phyloP scores from a whole-genome alignment of 2,888 invertebrate genomes.

The Holacanthella duospinosa region DNA sequence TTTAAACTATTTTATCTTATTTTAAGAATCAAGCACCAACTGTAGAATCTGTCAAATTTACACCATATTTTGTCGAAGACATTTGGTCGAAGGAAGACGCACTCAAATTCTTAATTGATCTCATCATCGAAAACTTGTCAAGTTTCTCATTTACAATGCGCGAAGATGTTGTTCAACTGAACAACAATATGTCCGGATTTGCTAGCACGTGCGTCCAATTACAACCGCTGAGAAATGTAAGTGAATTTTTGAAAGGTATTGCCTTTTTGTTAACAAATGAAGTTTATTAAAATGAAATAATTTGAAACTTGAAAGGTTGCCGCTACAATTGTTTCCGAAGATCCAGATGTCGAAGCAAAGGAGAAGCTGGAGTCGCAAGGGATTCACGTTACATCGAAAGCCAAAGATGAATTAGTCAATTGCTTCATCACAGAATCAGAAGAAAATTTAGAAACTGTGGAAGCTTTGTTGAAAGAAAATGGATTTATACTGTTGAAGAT shows the following conservation, averaged over 20 bases:
- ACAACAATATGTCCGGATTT: neutral
- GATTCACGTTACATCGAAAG: neutral
- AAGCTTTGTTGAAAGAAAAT: neutral
- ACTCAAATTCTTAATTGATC: slow-evolving; percentile 39
- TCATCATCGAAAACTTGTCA: slow-evolving; percentile 42
- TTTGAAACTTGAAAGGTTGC: neutral
- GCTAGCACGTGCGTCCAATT: neutral
- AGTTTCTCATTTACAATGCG: slow-evolving; percentile 39
- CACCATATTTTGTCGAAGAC: slow-evolving; percentile 11
- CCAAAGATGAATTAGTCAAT: neutral
- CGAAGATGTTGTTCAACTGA: neutral
- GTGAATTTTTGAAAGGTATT: neutral
- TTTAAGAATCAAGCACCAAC: slow-evolving; percentile 5
- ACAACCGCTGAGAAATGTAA: slow-evolving; percentile 5
- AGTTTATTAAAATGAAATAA: neutral
- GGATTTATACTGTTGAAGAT: neutral
- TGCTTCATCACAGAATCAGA: too few species aligned
- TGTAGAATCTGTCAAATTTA: slow-evolving; percentile 15
- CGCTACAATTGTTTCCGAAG: neutral
- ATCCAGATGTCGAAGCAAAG: neutral
- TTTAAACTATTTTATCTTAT: neutral
- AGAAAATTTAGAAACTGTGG: neutral
- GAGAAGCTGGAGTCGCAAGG: neutral
- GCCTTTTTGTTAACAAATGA: neutral
- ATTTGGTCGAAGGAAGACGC: slow-evolving; percentile 49